Conservation (phyloP, 1,140 invertebrate species). For the Tetramorium parvispinum region DNA sequence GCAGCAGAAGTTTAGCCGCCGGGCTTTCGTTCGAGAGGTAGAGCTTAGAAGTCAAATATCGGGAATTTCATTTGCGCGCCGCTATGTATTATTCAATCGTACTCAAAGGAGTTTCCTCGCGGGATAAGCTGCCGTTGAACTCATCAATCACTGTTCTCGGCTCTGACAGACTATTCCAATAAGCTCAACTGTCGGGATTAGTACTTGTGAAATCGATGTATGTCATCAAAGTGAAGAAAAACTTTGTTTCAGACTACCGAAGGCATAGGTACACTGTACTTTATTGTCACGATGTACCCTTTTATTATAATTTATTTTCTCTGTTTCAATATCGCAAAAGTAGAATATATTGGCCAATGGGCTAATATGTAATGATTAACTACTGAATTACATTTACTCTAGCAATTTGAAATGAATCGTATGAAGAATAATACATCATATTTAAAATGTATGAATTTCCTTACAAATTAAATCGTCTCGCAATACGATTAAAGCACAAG, state of each 20-base stretch:
- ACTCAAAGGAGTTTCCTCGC: constrained; percentile 58
- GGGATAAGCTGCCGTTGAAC: constrained; percentile 53
- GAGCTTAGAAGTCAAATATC: constrained; percentile 66
- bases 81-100: constrained; percentile 53
- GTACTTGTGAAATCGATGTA: constrained; percentile 54
- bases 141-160: constrained; percentile 61
- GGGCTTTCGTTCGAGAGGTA: constrained; percentile 29
- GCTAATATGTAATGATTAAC: neutral
- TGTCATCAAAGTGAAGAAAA: constrained; percentile 50
- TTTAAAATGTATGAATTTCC: neutral
- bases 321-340: neutral
- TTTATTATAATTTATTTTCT: constrained; percentile 4
- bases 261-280: neutral
- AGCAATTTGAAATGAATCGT: neutral
- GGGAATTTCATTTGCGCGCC: constrained; percentile 66
- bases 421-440: neutral
- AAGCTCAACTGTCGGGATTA: constrained; percentile 51
- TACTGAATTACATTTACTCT: neutral
- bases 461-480: neutral
- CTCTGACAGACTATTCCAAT: constrained; percentile 60
- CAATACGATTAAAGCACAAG: neutral
- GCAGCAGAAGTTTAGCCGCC: constrained; percentile 29
- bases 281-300: neutral
- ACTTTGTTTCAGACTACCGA: constrained; percentile 23
- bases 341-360: neutral